A percentile compares a stretch with the other conserved stretches of the same genome.
Evolutionary conservation across 2,113 vertebrate species (phyloP).

Genomic region (Chrysochloris asiatica): DNA sequence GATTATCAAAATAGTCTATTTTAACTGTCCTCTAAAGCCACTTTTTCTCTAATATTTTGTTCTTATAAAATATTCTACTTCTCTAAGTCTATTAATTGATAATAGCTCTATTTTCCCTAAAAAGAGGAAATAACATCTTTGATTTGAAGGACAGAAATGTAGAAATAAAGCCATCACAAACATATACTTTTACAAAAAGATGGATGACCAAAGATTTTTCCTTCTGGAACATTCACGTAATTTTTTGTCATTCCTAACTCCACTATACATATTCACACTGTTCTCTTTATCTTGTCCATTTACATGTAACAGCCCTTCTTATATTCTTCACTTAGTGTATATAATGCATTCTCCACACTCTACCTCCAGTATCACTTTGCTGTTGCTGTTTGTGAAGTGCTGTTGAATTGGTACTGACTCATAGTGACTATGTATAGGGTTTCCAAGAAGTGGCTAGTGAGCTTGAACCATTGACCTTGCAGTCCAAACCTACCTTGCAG

Average conservation of each 20-base stretch:
- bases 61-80: slow-evolving; percentile 39
- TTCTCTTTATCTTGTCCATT: background rate
- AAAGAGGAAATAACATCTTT: background rate
- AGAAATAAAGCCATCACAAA: background rate
- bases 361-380: background rate
- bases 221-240: background rate
- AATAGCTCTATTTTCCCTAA: background rate
- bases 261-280: background rate
- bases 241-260: background rate
- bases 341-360: background rate
- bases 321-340: background rate
- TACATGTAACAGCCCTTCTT: background rate
- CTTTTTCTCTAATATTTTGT: slow-evolving; percentile 12
- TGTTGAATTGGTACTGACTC: no score
- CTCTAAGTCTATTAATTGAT: slow-evolving; percentile 24
- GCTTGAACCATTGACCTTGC: no score
- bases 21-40: slow-evolving; percentile 45
- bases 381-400: no score
- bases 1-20: slow-evolving; percentile 31
- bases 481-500: no score
- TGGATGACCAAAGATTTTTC: background rate
- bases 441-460: no score
- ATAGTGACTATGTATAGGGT: no score
- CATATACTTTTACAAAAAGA: background rate
- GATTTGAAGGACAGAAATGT: background rate